Base-by-base conservation (phyloP, 2,797 vertebrate genomes). In the Helostoma temminkii region DNA sequence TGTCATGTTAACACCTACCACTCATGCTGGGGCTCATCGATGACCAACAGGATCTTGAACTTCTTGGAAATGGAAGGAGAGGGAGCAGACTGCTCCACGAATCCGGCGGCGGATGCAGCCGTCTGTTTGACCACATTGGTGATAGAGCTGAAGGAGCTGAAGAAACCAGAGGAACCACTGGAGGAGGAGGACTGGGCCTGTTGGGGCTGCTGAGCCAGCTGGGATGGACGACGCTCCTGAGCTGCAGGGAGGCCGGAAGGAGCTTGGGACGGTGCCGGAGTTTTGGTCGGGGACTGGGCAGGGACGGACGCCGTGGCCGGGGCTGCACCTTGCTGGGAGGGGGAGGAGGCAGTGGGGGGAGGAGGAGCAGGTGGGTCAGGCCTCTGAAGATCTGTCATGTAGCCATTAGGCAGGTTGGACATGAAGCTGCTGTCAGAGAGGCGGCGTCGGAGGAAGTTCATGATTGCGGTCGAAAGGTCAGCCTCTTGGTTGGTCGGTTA, bases 351-450 rank as follows among this genome's bases (percentile, higher is more conserved):
- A 0, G 93, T 87, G 0, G 93, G 83, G 22, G 95, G 93, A 37
- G 96, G 96, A 3, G 95, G 95, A 71, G 95, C 95, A 79, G 95
- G 92, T 43, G 95, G 96, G 85, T 99, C 97, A 0, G 97, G 95
- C 83, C 96, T 95, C 94, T 99, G 97, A 89, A 98, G 95, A 90
- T 98, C 97, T 25, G 96, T 95, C 97, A 99, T 98, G 95, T 99
- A 99, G 84, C 97, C 97, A 50, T 98, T 98, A 90, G 97, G 97
- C 79, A 98, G 95, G 93, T 99, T 98, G 90, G 97, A 97, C 89
- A 99, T 97, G 93, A 99, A 98, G 94, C 95, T 98, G 95, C 97
- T 99, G 94, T 99, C 97, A 9, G 97, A 99, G 70, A 99, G 96
- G 74, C 97, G 95, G 74, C 97, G 96, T 60, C 97, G 95, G 76